These are phyloP conservation scores for Drosophila borealis DNA, from an alignment of 2,888 invertebrate species.

Conservation along the genomic window DNA sequence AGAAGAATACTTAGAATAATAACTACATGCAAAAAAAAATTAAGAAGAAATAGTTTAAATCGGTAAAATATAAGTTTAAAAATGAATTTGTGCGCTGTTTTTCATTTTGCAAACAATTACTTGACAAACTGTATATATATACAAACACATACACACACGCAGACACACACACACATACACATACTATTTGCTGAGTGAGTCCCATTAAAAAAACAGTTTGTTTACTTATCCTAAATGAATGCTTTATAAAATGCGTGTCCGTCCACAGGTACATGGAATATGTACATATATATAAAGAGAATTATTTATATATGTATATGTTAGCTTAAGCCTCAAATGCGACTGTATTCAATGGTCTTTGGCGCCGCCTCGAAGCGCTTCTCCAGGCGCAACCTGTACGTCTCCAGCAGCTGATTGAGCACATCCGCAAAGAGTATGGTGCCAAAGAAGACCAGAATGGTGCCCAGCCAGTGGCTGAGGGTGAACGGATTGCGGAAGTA, in stretches of 20 bases:
- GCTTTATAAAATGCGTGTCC: constrained; percentile 2
- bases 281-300: not conserved
- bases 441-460: constrained; percentile 94
- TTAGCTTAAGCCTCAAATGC: constrained; percentile 20
- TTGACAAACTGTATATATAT: too few species aligned
- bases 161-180: constrained; percentile 36
- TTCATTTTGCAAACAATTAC: too few species aligned
- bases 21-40: too few species aligned
- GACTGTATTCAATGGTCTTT: constrained; percentile 33
- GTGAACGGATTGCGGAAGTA: constrained; percentile 98
- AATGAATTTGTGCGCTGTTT: too few species aligned
- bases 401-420: constrained; percentile 83
- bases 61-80: too few species aligned
- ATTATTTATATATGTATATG: not conserved
- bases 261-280: not conserved
- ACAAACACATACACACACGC: constrained; percentile 43
- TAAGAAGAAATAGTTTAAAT: too few species aligned
- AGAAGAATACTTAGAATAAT: too few species aligned
- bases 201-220: constrained; percentile 59
- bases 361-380: constrained; percentile 25
- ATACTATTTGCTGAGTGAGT: constrained; percentile 55
- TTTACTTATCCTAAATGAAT: constrained; percentile 30
- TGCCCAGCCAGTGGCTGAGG: constrained; percentile 95
- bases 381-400: constrained; percentile 26
- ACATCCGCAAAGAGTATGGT: constrained; percentile 96